These are phyloP conservation scores for Anthoscopus minutus DNA, from an alignment of 2,113 vertebrate genomes.

Conservation along the genomic window DNA sequence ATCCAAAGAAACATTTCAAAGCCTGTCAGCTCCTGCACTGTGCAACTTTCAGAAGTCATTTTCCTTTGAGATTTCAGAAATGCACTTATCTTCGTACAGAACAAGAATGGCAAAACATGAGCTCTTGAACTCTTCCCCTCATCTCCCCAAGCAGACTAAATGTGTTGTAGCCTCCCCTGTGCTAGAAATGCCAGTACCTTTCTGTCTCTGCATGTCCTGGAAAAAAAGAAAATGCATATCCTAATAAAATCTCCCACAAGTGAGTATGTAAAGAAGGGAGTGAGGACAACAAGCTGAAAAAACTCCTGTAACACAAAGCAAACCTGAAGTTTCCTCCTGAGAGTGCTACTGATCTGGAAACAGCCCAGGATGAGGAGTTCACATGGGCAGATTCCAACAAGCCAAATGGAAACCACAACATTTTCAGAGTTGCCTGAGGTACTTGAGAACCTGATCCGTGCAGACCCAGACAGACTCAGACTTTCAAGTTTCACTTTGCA, in stretches of 20 bases:
- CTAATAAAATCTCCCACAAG: background rate
- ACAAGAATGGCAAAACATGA: background rate
- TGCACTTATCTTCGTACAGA: background rate
- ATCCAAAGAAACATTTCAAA: background rate
- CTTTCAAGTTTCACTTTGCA: background rate
- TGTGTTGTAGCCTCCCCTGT: background rate
- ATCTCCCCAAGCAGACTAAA: background rate
- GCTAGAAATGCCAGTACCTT: background rate
- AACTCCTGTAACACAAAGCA: background rate
- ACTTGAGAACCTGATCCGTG: background rate
- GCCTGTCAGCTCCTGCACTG: slow-evolving; percentile 16
- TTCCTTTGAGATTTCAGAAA: slow-evolving; percentile 41
- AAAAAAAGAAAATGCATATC: background rate
- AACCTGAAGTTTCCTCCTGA: background rate
- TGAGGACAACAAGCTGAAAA: background rate
- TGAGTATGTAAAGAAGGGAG: background rate
- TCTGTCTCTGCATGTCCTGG: background rate
- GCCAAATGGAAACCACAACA: background rate
- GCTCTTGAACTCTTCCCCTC: background rate
- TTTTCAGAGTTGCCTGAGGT: background rate
- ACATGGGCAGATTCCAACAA: background rate
- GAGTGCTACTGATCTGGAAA: background rate
- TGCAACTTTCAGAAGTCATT: background rate
- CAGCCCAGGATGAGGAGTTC: background rate
- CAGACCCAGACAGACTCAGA: background rate